These are phyloP conservation scores for Sminthopsis crassicaudata DNA, from an alignment of 2,113 vertebrate genomes.

Conservation along the genomic window DNA sequence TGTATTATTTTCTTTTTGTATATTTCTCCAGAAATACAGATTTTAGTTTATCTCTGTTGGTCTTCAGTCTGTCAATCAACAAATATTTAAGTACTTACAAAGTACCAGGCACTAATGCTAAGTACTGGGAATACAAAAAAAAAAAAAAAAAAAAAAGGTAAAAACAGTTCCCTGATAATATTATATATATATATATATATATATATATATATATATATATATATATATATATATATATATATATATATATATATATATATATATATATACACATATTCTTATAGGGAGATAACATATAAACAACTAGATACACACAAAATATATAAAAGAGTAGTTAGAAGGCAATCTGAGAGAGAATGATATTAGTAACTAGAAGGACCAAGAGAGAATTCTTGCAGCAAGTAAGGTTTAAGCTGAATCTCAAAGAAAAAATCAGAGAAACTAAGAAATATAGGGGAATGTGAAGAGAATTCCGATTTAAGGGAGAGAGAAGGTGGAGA, in stretches of 20 bases:
- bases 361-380: not conserved
- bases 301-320: not conserved
- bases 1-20: not conserved
- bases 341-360: not conserved
- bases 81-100: not conserved
- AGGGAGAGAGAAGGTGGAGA: no score
- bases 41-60: not conserved
- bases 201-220: no score
- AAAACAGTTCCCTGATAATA: not conserved
- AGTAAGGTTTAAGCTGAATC: not conserved
- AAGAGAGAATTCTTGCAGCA: not conserved
- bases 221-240: no score
- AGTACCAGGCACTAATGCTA: not conserved
- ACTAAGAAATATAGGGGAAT: no score
- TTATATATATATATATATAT: no score
- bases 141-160: not conserved
- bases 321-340: not conserved
- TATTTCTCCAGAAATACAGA: not conserved
- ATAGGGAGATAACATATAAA: not conserved
- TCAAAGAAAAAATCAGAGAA: not conserved
- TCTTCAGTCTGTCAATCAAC: not conserved
- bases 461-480: no score
- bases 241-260: no score
- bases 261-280: no score
- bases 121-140: not conserved